A percentile compares a stretch with the other conserved stretches of the same genome.
These are phyloP conservation scores for Schizothorax lantsangensis DNA, from an alignment of 2,797 vertebrate species.

Conservation along the genomic window DNA sequence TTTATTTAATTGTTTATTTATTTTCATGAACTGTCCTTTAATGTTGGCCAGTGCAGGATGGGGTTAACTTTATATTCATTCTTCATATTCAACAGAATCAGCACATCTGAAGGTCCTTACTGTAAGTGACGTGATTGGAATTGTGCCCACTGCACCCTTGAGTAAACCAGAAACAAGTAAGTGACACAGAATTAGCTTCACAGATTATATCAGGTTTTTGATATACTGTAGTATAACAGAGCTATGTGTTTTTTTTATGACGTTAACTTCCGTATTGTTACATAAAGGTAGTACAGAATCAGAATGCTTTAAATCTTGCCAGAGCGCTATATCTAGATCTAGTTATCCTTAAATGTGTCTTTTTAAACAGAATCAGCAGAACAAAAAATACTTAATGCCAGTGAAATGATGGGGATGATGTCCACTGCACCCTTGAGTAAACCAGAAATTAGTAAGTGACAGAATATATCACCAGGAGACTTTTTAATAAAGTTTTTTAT, in stretches of 20 bases:
- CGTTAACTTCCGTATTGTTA: not conserved
- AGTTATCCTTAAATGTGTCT: not conserved
- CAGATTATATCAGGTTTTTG: not conserved
- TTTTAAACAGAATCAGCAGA: constrained; percentile 73
- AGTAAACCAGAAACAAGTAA: constrained; percentile 82
- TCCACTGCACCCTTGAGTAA: constrained; percentile 77
- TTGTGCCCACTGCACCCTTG: constrained; percentile 77
- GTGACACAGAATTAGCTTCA: constrained; percentile 57
- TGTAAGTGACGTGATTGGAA: constrained; percentile 64
- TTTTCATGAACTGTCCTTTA: not conserved
- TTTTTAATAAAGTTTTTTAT: not conserved
- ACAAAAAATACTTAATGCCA: constrained; percentile 45
- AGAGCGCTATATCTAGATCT: not conserved
- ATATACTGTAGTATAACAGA: not conserved
- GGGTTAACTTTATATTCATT: not conserved
- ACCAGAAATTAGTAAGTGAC: constrained; percentile 82
- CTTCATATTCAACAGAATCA: constrained; percentile 70
- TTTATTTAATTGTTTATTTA: not conserved
- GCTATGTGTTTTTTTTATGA: not conserved
- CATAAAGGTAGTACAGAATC: not conserved
- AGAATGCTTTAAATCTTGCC: not conserved
- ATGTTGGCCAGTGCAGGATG: not conserved
- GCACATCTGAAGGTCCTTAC: constrained; percentile 61
- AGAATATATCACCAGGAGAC: not conserved
- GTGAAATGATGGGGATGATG: constrained; percentile 69